A percentile compares a stretch with the other conserved stretches of the same genome.
phyloP scores from a whole-genome alignment of 2,888 invertebrate genomes.

The Leptinotarsa haldemani region DNA sequence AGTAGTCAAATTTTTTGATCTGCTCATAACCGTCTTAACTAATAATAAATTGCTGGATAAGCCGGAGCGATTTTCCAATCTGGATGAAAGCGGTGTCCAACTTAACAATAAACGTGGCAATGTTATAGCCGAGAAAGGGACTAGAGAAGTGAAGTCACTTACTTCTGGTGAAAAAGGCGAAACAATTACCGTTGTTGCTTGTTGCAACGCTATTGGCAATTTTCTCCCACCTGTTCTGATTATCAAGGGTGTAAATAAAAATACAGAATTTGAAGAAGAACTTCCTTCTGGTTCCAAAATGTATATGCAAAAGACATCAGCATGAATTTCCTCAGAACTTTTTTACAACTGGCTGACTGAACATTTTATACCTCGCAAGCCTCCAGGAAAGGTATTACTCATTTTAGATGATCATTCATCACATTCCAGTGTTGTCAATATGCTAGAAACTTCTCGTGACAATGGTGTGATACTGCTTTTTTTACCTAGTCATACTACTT shows the following conservation, averaged over 20 bases:
- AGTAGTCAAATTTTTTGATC: too few species aligned
- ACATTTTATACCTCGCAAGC: conserved; percentile 43
- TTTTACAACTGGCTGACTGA: conserved; percentile 51
- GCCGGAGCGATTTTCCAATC: conserved; percentile 42
- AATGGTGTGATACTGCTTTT: conserved; percentile 21
- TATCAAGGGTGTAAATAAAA: conserved; percentile 18
- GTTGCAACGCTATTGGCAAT: conserved; percentile 24
- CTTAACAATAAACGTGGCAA: conserved; percentile 45
- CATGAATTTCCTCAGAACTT: conserved; percentile 26
- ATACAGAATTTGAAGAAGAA: conserved; percentile 11
- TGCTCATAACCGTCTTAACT: too few species aligned
- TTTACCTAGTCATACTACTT: conserved; percentile 43
- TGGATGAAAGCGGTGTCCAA: conserved; percentile 48
- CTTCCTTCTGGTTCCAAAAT: conserved; percentile 27
- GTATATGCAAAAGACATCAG: conserved; percentile 30
- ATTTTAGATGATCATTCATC: conserved; percentile 44
- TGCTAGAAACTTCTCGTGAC: conserved; percentile 33
- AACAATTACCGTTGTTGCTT: conserved; percentile 20
- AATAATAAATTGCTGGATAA: too few species aligned
- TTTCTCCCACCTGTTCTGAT: conserved; percentile 19
- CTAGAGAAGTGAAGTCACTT: conserved; percentile 23
- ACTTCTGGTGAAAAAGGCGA: background rate
- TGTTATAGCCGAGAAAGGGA: conserved; percentile 43
- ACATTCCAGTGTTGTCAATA: conserved; percentile 37
- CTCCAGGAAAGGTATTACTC: conserved; percentile 38